Percentiles rank a stretch among this genome's conserved stretches.
Conservation (phyloP, 2,888 invertebrate species). For the Mesodorylaimus sp. region DNA sequence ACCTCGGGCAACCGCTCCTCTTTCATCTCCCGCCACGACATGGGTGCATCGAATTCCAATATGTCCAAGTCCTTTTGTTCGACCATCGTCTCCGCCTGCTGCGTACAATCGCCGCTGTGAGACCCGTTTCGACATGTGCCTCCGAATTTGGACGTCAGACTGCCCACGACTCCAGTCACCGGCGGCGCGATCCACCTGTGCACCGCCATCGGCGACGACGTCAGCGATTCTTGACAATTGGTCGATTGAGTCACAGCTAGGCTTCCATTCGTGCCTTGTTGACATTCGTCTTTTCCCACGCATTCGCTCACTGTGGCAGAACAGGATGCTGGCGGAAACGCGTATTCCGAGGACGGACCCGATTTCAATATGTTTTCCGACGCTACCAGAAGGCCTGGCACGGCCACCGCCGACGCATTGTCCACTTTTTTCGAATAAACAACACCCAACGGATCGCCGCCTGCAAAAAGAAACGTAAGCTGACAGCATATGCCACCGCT, state of each 20-base stretch:
- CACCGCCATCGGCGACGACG: background rate
- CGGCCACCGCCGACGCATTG: background rate
- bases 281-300: background rate
- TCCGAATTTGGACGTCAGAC: background rate
- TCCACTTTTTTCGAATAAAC: background rate
- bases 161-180: background rate
- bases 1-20: background rate
- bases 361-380: slow-evolving; percentile 4
- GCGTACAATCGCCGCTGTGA: background rate
- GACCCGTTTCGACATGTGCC: background rate
- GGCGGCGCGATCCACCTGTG: too few relatives aligned
- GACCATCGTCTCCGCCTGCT: background rate
- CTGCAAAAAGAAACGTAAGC: background rate
- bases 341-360: background rate
- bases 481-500: too few relatives aligned
- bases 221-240: background rate
- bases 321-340: background rate
- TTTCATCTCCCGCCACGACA: background rate
- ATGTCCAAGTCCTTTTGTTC: background rate
- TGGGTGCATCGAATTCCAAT: background rate
- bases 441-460: background rate
- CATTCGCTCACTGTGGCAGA: background rate
- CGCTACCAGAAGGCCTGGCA: background rate
- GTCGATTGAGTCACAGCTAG: background rate
- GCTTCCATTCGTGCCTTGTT: background rate